Conservation (phyloP, 2,113 vertebrate species). For the Neotoma lepida region DNA sequence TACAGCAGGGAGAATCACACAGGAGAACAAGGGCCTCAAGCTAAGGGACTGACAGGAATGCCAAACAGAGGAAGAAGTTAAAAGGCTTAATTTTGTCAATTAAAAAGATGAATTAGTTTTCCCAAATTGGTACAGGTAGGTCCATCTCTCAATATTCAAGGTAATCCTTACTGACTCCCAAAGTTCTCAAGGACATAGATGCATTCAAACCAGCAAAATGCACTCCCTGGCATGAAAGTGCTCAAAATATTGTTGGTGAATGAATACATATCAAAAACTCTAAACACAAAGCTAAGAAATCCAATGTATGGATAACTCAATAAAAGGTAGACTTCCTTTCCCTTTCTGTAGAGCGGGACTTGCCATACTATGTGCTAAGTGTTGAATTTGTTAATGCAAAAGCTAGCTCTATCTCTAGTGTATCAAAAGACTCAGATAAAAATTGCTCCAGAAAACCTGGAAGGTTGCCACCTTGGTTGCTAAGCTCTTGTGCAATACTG, state of each 20-base stretch:
- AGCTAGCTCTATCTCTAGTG: not conserved
- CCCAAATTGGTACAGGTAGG: not conserved
- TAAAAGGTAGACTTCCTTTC: not conserved
- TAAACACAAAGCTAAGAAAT: not conserved
- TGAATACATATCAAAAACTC: not conserved
- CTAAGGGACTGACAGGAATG: not conserved
- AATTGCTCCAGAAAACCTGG: slow-evolving; percentile 50
- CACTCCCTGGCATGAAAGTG: not conserved
- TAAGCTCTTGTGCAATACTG: slow-evolving; percentile 58
- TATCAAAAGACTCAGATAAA: slow-evolving; percentile 53
- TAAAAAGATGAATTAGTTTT: not conserved
- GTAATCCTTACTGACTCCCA: not conserved
- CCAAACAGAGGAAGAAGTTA: not conserved
- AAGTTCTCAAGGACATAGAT: not conserved
- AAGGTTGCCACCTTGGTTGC: slow-evolving; percentile 40
- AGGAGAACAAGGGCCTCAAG: not conserved
- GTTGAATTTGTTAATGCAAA: slow-evolving; percentile 42
- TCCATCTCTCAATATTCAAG: not conserved
- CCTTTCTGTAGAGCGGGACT: not conserved
- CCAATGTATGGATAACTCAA: not conserved
- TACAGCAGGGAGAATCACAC: not conserved
- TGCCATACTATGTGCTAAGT: not conserved
- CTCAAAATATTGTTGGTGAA: not conserved
- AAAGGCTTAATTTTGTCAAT: not conserved
- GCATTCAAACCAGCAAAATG: not conserved